phyloP scores from a whole-genome alignment of 2,888 invertebrate species.

The Invenusta paracnida region DNA sequence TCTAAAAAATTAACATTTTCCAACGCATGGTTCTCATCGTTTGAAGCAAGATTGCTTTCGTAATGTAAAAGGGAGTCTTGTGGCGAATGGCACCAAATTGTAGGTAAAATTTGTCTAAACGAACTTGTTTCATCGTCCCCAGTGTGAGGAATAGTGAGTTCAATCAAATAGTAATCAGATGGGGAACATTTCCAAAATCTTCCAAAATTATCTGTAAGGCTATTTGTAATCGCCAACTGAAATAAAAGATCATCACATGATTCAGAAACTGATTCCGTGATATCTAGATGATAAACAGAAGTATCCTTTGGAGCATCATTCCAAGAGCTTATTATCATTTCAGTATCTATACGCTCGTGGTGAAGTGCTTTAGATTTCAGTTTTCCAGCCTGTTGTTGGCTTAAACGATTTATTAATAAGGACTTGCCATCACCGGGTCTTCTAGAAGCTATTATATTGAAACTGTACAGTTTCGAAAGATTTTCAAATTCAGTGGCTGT shows the following conservation, averaged over 20 bases:
- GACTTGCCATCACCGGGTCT: neutral
- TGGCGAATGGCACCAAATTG: neutral
- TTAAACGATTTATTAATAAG: neutral
- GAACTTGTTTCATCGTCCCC: neutral
- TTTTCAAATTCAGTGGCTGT: neutral
- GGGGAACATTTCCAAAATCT: neutral
- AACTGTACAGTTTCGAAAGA: neutral
- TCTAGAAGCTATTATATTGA: neutral
- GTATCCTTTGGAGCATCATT: neutral
- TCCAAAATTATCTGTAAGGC: neutral
- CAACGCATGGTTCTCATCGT: neutral
- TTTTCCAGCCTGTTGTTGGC: neutral
- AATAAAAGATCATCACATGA: constrained; percentile 12
- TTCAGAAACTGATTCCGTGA: neutral
- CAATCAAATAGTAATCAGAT: neutral
- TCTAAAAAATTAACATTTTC: neutral
- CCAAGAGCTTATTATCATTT: neutral
- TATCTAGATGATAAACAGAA: neutral
- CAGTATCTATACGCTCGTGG: neutral
- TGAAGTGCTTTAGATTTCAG: neutral
- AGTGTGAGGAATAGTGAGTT: neutral
- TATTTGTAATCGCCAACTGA: neutral
- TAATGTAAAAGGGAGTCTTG: neutral
- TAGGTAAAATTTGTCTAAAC: neutral
- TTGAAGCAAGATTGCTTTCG: neutral